phyloP scores from a whole-genome alignment of 2,113 vertebrate species.

The Pangasianodon gigas region DNA sequence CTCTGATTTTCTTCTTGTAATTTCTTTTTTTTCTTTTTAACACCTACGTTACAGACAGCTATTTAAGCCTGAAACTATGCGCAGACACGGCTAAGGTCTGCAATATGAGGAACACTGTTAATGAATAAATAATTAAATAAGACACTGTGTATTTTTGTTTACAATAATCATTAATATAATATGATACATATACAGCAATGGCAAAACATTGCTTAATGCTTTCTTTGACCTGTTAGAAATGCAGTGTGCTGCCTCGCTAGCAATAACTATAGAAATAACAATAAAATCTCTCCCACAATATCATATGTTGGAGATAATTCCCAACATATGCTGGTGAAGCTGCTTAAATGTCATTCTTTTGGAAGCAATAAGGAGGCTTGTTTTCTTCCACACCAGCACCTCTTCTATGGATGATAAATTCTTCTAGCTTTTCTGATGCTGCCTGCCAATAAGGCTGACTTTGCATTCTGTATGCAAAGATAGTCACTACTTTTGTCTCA shows the following conservation, averaged over 20 bases:
- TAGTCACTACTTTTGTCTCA: constrained; percentile 74
- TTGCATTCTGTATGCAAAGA: constrained; percentile 64
- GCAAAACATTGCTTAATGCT: background rate
- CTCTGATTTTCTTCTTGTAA: background rate
- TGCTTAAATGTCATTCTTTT: constrained; percentile 54
- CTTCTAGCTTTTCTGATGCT: constrained; percentile 62
- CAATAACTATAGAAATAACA: background rate
- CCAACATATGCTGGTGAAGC: constrained; percentile 28
- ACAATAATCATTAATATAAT: background rate
- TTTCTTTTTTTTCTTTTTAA: background rate
- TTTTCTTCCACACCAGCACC: constrained; percentile 65
- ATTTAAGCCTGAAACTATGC: background rate
- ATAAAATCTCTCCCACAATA: background rate
- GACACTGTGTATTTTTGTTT: background rate
- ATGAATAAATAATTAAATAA: background rate
- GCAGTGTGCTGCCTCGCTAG: background rate
- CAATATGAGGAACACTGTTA: background rate
- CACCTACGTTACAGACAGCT: background rate
- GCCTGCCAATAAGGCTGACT: constrained; percentile 58
- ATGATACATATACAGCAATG: background rate
- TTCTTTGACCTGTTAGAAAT: background rate
- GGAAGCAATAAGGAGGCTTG: constrained; percentile 62
- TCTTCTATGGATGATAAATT: constrained; percentile 65
- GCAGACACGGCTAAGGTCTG: background rate
- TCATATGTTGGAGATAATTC: constrained; percentile 21